These are phyloP conservation scores for Bergia sp. DNA, from an alignment of 92 coral and sea anemone species.

Conservation along the genomic window DNA sequence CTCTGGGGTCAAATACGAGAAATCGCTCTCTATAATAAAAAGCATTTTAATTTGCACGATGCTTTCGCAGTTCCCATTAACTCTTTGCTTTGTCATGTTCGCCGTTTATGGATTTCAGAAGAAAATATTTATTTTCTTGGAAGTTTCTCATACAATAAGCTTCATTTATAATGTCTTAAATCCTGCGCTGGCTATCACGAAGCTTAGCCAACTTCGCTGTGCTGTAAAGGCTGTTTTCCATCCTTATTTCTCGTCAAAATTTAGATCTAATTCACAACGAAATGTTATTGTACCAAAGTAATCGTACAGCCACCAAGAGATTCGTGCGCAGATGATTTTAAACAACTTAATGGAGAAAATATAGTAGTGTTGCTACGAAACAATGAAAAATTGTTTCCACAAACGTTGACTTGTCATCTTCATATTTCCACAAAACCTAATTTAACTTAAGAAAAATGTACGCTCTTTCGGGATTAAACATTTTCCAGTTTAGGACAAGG, in stretches of 20 bases:
- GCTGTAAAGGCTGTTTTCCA: neutral
- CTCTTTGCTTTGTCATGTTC: no score
- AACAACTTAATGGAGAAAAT: no score
- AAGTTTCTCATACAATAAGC: neutral
- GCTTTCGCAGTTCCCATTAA: neutral
- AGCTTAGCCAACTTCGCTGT: neutral
- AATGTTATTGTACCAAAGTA: neutral
- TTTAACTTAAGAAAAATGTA: no score
- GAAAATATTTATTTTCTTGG: neutral
- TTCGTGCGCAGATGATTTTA: no score
- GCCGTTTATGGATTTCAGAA: neutral
- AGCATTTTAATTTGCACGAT: neutral
- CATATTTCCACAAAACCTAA: no score
- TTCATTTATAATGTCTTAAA: neutral
- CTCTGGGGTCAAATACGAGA: neutral
- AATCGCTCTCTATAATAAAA: neutral
- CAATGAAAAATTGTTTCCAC: no score
- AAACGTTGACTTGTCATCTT: no score
- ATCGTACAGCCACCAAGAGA: no score
- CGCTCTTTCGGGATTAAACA: no score
- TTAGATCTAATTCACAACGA: no score
- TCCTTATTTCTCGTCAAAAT: neutral
- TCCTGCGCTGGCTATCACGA: neutral
- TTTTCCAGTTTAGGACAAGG: no score
- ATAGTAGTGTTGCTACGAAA: no score